Conservation (phyloP, 1,140 invertebrate genomes). For the Lamellibrachia luymesi region DNA sequence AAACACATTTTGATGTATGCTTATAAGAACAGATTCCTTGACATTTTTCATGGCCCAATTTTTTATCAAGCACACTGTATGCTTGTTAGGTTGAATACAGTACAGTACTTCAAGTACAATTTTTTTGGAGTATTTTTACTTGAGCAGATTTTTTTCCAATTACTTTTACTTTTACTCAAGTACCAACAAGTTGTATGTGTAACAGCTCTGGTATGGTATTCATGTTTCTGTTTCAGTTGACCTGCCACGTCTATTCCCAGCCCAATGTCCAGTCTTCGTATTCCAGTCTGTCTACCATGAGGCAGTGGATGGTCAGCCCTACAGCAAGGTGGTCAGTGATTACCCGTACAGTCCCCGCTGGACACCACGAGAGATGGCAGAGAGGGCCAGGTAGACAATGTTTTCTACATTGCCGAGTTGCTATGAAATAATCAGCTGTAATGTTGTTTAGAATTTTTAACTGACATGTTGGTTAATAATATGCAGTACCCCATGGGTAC, state of each 20-base stretch:
- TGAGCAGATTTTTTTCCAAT: too few relatives aligned
- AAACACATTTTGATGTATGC: too few relatives aligned
- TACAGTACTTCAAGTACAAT: too few relatives aligned
- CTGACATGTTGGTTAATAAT: background rate
- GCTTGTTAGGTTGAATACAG: too few relatives aligned
- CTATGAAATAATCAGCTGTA: background rate
- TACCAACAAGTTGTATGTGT: too few relatives aligned
- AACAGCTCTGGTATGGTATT: too few relatives aligned
- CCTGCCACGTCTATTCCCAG: constrained; percentile 51
- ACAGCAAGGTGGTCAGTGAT: constrained; percentile 38
- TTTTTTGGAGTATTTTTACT: too few relatives aligned
- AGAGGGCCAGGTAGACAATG: constrained; percentile 47
- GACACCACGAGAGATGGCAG: constrained; percentile 53
- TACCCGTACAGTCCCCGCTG: constrained; percentile 58
- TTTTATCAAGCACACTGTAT: too few relatives aligned
- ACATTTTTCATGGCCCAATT: too few relatives aligned
- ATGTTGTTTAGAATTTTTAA: background rate
- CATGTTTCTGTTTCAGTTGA: constrained; percentile 40
- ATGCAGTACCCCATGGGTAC: background rate
- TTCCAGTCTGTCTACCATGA: constrained; percentile 57
- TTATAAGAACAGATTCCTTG: too few relatives aligned
- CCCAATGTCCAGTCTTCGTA: constrained; percentile 48
- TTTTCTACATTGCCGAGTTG: background rate
- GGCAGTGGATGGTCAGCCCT: constrained; percentile 46
- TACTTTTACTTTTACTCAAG: too few relatives aligned